phyloP scores from a whole-genome alignment of 2,888 invertebrate genomes.

The Willowsia nigromaculata region DNA sequence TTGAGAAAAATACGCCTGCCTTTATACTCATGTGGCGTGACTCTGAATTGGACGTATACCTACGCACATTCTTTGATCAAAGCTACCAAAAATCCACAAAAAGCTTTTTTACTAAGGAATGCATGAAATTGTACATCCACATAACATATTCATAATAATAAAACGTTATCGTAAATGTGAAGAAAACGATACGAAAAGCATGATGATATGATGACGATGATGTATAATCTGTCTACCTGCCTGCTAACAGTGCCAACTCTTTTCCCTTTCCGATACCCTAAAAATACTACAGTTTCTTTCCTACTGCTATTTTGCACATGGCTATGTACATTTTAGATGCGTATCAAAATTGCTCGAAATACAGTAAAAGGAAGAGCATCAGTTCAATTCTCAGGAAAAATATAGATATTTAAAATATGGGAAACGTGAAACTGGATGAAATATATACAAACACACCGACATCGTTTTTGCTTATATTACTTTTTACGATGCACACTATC shows the following conservation, averaged over 20 bases:
- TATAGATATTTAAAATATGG: neutral
- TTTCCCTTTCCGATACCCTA: neutral
- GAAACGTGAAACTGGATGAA: conserved; percentile 1
- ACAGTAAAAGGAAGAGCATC: neutral
- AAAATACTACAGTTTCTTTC: neutral
- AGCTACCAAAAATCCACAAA: neutral
- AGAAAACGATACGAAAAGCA: neutral
- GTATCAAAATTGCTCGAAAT: neutral
- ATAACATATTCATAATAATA: neutral
- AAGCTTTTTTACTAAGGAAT: neutral
- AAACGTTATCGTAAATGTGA: neutral
- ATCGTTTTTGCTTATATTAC: neutral
- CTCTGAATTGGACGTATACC: neutral
- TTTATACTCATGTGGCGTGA: neutral
- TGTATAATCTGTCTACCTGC: conserved; percentile 5
- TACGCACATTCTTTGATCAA: neutral
- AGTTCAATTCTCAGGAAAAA: neutral
- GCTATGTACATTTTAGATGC: neutral
- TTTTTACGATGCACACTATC: neutral
- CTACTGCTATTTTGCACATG: neutral
- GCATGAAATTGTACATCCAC: neutral
- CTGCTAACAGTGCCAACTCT: no score
- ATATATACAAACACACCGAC: neutral
- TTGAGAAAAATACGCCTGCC: neutral
- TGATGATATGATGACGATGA: neutral